Conservation (phyloP, 2,113 vertebrate genomes). For the Osmerus eperlanus region DNA sequence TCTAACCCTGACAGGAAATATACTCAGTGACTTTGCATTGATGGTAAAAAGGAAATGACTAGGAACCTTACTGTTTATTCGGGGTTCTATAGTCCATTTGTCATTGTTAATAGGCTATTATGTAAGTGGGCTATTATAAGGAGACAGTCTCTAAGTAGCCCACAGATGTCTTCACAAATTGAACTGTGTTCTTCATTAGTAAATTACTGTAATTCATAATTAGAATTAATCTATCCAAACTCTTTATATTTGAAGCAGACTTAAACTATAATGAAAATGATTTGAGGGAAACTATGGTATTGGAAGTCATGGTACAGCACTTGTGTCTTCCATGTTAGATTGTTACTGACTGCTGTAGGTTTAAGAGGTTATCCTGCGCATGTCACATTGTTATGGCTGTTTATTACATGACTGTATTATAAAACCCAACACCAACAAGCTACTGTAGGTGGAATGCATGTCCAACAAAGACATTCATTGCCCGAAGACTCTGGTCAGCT, state of each 20-base stretch:
- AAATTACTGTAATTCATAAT: constrained; percentile 30
- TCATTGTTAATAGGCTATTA: constrained; percentile 18
- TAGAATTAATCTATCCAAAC: constrained; percentile 18
- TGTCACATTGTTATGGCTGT: constrained; percentile 26
- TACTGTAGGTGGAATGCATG: background rate
- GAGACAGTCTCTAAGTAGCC: constrained; percentile 6
- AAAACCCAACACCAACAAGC: too few species aligned
- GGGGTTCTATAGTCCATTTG: constrained; percentile 30
- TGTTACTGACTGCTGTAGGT: constrained; percentile 1
- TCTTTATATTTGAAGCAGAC: constrained; percentile 8
- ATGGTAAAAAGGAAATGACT: background rate
- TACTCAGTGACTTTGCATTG: background rate
- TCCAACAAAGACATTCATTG: too few species aligned
- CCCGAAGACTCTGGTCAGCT: too few species aligned
- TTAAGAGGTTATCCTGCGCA: constrained; percentile 24
- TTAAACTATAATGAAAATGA: constrained; percentile 12
- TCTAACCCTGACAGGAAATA: background rate
- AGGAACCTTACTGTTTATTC: background rate
- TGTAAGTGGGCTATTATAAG: background rate
- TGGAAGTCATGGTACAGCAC: background rate
- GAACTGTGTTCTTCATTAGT: constrained; percentile 47
- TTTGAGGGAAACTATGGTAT: background rate
- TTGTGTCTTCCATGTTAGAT: background rate
- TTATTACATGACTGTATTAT: constrained; percentile 1
- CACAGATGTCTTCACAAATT: constrained; percentile 3